phyloP scores from a whole-genome alignment of 2,113 vertebrate species.

The Coptodon bakossiorum region DNA sequence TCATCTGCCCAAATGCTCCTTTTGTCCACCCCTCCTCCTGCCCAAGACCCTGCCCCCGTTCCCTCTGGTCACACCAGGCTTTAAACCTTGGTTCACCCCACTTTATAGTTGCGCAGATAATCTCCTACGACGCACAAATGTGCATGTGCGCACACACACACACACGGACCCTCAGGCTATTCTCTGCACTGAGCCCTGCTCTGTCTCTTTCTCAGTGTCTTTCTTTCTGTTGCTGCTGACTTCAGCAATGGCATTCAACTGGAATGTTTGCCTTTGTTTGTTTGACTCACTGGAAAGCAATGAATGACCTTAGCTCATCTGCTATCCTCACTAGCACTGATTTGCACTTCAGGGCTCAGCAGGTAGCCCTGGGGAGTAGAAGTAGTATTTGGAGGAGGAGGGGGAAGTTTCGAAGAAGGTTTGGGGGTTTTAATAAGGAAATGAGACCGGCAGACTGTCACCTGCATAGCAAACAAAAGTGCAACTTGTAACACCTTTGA shows the following conservation, averaged over 20 bases:
- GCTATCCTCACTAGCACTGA: constrained; percentile 79
- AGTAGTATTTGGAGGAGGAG: background rate
- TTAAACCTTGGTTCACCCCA: constrained; percentile 66
- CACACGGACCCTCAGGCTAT: constrained; percentile 31
- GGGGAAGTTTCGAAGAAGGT: background rate
- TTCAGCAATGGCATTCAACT: constrained; percentile 84
- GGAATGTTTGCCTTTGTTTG: constrained; percentile 85
- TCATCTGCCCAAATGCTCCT: constrained; percentile 92
- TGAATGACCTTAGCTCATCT: constrained; percentile 79
- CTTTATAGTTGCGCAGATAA: constrained; percentile 67
- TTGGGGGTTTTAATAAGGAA: constrained; percentile 78
- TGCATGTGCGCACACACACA: background rate
- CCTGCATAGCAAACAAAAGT: constrained; percentile 76
- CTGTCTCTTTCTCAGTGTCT: constrained; percentile 39
- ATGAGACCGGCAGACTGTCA: constrained; percentile 75
- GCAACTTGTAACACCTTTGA: constrained; percentile 53
- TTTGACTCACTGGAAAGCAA: constrained; percentile 69
- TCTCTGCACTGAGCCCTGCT: constrained; percentile 46
- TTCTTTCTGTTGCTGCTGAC: constrained; percentile 69
- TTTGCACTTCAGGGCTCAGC: constrained; percentile 89
- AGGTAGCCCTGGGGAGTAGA: constrained; percentile 69
- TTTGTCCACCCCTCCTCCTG: constrained; percentile 76
- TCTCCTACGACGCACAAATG: constrained; percentile 36
- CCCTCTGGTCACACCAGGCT: constrained; percentile 62
- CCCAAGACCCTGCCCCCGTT: constrained; percentile 65